Percentiles rank a stretch among this genome's conserved stretches.
phyloP scores from a whole-genome alignment of 2,888 invertebrate genomes.

The Cataglyphis cursor region DNA sequence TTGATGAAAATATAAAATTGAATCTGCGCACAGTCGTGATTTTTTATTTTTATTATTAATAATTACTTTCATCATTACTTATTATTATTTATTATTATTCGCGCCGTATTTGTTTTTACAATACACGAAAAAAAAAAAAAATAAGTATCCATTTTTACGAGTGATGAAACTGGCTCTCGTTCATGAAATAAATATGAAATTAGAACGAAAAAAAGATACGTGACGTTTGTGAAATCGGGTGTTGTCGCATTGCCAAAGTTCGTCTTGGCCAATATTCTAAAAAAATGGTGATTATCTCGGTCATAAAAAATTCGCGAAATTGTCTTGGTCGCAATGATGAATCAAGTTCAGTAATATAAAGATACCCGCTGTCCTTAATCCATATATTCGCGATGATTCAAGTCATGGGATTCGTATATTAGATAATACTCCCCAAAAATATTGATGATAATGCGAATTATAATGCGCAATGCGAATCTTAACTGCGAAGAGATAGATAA shows the following conservation, averaged over 20 bases:
- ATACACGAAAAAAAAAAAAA: background rate
- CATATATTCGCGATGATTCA: conserved; percentile 4
- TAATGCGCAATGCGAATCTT: background rate
- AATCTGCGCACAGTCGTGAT: background rate
- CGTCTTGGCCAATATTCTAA: background rate
- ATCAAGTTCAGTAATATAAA: conserved; percentile 25
- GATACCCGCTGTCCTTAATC: conserved; percentile 25
- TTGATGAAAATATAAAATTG: background rate
- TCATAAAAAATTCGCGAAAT: background rate
- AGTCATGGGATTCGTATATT: conserved; percentile 22
- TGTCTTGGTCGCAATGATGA: background rate
- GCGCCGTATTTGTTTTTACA: background rate
- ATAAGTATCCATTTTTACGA: background rate
- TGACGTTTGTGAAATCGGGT: background rate
- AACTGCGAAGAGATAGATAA: background rate
- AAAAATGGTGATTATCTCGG: conserved; percentile 2
- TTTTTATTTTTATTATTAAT: no score
- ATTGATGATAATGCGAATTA: conserved; percentile 15
- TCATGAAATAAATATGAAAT: background rate
- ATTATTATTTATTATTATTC: background rate
- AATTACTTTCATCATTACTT: no score
- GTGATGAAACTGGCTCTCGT: background rate
- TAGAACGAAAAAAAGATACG: background rate
- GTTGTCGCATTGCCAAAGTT: background rate
- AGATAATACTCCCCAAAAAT: conserved; percentile 9